These are phyloP conservation scores for Dicycla oo DNA, from an alignment of 2,888 invertebrate genomes.

Conservation along the genomic window DNA sequence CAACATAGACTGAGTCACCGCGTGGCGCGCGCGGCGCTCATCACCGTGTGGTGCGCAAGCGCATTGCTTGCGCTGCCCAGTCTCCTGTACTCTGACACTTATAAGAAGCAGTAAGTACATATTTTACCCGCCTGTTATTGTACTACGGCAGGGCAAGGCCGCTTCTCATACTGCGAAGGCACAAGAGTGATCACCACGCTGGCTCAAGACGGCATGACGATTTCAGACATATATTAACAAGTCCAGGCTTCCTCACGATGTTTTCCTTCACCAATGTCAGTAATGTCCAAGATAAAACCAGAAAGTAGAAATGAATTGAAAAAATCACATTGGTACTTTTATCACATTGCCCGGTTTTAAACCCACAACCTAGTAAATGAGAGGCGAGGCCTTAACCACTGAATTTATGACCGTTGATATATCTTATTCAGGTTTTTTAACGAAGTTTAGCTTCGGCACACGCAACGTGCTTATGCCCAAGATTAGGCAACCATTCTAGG, in stretches of 20 bases:
- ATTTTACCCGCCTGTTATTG: not conserved
- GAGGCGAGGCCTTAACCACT: no score
- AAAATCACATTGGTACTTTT: not conserved
- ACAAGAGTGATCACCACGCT: not conserved
- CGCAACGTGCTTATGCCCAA: not conserved
- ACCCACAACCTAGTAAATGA: not conserved
- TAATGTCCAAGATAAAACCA: no score
- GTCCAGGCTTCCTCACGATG: no score
- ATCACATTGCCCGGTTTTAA: not conserved
- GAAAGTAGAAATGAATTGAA: not conserved
- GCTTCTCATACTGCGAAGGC: not conserved
- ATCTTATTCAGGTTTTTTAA: not conserved
- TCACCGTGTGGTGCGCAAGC: slow-evolving; percentile 95
- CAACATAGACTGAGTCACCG: slow-evolving; percentile 95
- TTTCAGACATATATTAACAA: not conserved
- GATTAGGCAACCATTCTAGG: not conserved
- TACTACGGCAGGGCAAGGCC: no score
- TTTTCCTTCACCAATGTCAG: no score
- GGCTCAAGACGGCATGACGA: not conserved
- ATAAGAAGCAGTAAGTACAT: slow-evolving; percentile 92
- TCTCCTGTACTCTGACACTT: slow-evolving; percentile 94
- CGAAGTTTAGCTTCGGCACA: not conserved
- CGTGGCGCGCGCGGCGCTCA: slow-evolving; percentile 93
- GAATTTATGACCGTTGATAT: not conserved
- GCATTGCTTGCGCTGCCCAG: slow-evolving; percentile 94